Evolutionary conservation across 37 sponge, comb jelly and placozoan species (phyloP).

Genomic region (Agelas oroides): DNA sequence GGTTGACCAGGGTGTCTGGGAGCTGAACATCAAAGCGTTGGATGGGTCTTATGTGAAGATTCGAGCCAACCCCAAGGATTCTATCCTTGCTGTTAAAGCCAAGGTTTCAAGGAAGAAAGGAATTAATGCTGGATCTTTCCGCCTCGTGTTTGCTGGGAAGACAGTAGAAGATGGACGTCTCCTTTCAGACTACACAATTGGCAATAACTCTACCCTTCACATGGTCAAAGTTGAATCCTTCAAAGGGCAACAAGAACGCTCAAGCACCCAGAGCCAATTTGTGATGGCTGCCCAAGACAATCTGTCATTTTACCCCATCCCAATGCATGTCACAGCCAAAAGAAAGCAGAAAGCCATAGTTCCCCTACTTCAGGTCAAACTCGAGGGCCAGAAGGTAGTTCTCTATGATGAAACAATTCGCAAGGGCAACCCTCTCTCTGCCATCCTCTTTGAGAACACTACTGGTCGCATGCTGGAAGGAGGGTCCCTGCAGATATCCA

Average conservation of each 20-base stretch:
- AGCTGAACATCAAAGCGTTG: slow-evolving; percentile 51
- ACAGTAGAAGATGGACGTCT: slow-evolving; percentile 79
- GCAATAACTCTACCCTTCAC: slow-evolving; percentile 59
- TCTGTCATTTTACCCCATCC: slow-evolving; percentile 88
- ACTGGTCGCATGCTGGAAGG: slow-evolving; percentile 91
- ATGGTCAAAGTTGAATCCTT: slow-evolving; percentile 18
- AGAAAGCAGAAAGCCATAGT: slow-evolving; percentile 93
- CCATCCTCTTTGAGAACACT: slow-evolving; percentile 89
- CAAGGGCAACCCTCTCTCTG: slow-evolving; percentile 84
- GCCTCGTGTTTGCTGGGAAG: slow-evolving; percentile 85
- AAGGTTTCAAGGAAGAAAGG: slow-evolving; percentile 74
- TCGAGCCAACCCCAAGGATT: slow-evolving; percentile 79
- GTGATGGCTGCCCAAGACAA: slow-evolving; percentile 86
- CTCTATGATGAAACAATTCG: slow-evolving; percentile 83
- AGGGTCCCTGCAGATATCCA: slow-evolving; percentile 76
- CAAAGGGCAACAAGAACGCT: neutral
- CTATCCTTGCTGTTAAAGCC: slow-evolving; percentile 64
- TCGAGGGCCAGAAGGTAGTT: slow-evolving; percentile 79
- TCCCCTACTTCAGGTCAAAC: slow-evolving; percentile 76
- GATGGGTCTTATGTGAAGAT: slow-evolving; percentile 42
- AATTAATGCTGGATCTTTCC: slow-evolving; percentile 26
- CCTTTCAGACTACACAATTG: slow-evolving; percentile 88
- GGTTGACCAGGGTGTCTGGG: slow-evolving; percentile 52
- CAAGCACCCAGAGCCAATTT: slow-evolving; percentile 43
- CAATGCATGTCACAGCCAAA: slow-evolving; percentile 82